Evolutionary conservation across 2,797 vertebrate genomes (phyloP).

Genomic region (Cyprinella venusta): DNA sequence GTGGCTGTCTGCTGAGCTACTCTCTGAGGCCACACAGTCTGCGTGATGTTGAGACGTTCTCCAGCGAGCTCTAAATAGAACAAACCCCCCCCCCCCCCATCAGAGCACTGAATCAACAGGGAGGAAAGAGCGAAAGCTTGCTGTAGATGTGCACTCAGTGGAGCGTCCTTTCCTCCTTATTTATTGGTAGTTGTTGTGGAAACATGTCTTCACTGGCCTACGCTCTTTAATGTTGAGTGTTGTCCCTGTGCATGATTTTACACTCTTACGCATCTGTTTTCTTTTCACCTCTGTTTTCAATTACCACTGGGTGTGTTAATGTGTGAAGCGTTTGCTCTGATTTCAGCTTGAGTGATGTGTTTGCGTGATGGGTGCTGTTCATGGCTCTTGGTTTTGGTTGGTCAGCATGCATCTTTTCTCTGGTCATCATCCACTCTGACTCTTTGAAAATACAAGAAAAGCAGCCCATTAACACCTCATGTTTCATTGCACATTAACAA

Average conservation of each 20-base stretch:
- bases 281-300: neutral
- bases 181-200: slow-evolving; percentile 54
- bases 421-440: slow-evolving; percentile 29
- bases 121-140: slow-evolving; percentile 53
- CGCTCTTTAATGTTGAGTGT: slow-evolving; percentile 41
- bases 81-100: slow-evolving; percentile 54
- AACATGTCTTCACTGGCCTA: slow-evolving; percentile 48
- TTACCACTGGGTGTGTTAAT: neutral
- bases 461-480: slow-evolving; percentile 28
- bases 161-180: slow-evolving; percentile 43
- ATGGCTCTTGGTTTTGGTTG: slow-evolving; percentile 29
- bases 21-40: slow-evolving; percentile 58
- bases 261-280: slow-evolving; percentile 8
- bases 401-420: slow-evolving; percentile 33
- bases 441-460: slow-evolving; percentile 37
- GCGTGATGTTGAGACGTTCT: slow-evolving; percentile 30
- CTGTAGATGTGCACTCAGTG: slow-evolving; percentile 55
- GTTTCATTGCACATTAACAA: slow-evolving; percentile 13
- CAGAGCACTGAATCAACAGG: slow-evolving; percentile 65
- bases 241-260: slow-evolving; percentile 47
- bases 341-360: slow-evolving; percentile 16
- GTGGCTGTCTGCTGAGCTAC: slow-evolving; percentile 61
- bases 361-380: slow-evolving; percentile 31
- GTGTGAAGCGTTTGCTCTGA: slow-evolving; percentile 10
- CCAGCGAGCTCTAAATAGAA: slow-evolving; percentile 67